Percentiles rank a stretch among this genome's conserved stretches.
Conservation (phyloP, 1,140 invertebrate species). For the Cephus cinctus region DNA sequence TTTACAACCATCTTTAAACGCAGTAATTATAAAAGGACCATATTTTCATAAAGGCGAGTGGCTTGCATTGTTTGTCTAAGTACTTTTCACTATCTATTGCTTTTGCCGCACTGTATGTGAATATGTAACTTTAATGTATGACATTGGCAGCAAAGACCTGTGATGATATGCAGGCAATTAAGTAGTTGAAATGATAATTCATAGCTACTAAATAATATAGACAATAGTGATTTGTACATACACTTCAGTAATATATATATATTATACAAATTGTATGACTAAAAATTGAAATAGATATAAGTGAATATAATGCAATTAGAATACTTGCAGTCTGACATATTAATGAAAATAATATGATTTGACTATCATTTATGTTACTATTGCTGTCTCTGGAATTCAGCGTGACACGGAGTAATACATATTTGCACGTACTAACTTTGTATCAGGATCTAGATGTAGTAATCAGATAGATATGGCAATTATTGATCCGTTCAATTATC, state of each 20-base stretch:
- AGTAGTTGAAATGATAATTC: slow-evolving; percentile 3
- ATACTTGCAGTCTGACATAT: neutral
- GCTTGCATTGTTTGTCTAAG: too few species aligned
- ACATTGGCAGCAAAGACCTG: neutral
- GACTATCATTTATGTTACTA: neutral
- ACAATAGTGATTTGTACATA: slow-evolving; percentile 19
- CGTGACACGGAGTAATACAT: neutral
- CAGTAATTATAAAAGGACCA: too few species aligned
- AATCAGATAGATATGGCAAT: too few species aligned
- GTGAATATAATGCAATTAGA: neutral
- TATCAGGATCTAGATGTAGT: neutral
- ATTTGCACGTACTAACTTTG: neutral
- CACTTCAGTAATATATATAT: slow-evolving; percentile 14
- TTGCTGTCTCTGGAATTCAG: neutral
- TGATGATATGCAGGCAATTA: neutral
- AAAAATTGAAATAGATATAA: neutral
- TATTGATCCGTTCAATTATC: too few species aligned
- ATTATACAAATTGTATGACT: neutral
- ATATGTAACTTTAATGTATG: neutral
- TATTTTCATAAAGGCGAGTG: too few species aligned
- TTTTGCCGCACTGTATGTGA: neutral
- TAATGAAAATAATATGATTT: neutral
- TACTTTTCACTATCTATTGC: too few species aligned
- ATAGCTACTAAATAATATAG: slow-evolving; percentile 16
- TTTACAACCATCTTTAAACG: too few species aligned